A percentile compares a stretch with the other conserved stretches of the same genome.
phyloP scores from a whole-genome alignment of 2,888 invertebrate species.

The Harpalus rufipes region DNA sequence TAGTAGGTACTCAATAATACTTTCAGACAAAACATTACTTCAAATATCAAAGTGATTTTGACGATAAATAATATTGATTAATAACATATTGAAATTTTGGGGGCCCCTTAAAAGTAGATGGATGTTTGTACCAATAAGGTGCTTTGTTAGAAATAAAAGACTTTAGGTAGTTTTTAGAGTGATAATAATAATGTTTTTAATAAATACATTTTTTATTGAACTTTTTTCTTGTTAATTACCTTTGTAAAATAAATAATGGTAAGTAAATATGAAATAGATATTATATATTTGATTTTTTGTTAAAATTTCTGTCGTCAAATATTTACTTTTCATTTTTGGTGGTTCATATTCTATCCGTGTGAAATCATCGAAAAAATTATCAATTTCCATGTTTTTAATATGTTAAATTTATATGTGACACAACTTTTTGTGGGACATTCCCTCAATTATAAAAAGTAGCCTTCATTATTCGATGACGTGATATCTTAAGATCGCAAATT shows the following conservation, averaged over 20 bases:
- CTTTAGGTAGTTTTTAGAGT: neutral
- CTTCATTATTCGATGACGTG: slow-evolving; percentile 39
- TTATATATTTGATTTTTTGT: neutral
- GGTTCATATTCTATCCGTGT: slow-evolving; percentile 1
- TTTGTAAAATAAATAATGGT: slow-evolving; percentile 1
- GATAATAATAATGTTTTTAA: slow-evolving; percentile 4
- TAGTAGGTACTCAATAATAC: too few relatives aligned
- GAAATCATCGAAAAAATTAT: slow-evolving; percentile 19
- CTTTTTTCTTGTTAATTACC: neutral
- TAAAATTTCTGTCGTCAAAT: neutral
- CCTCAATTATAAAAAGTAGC: slow-evolving; percentile 36
- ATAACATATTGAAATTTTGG: too few relatives aligned
- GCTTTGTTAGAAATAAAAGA: slow-evolving; percentile 45
- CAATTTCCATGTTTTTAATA: neutral
- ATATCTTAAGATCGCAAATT: slow-evolving; percentile 33
- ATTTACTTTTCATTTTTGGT: slow-evolving; percentile 11
- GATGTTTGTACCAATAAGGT: slow-evolving; percentile 38
- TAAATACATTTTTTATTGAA: slow-evolving; percentile 12
- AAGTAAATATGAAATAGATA: neutral
- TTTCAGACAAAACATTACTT: too few relatives aligned
- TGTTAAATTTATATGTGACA: slow-evolving; percentile 15
- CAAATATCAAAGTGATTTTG: neutral
- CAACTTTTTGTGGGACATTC: slow-evolving; percentile 39
- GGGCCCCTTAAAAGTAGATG: neutral
- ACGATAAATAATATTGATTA: neutral